Conservation (phyloP, 2,113 vertebrate species). For the Acanthisitta chloris region DNA sequence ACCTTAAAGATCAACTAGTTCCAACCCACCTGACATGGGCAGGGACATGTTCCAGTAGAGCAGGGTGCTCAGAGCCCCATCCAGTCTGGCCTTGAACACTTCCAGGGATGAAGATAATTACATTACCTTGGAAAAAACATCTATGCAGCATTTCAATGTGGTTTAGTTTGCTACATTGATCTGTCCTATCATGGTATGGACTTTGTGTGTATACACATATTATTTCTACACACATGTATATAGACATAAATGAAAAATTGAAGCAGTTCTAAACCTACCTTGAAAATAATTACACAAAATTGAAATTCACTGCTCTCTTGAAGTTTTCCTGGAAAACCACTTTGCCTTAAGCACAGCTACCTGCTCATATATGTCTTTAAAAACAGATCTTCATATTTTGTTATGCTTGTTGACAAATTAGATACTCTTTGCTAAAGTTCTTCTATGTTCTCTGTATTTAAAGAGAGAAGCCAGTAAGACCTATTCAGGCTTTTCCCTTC, state of each 20-base stretch:
- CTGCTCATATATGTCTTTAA: background rate
- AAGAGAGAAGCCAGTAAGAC: background rate
- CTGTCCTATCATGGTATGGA: background rate
- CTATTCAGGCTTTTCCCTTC: background rate
- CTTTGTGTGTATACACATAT: background rate
- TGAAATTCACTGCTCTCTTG: background rate
- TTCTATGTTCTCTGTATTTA: background rate
- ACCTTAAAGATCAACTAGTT: background rate
- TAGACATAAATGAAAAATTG: background rate
- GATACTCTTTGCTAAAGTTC: background rate
- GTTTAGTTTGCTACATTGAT: background rate
- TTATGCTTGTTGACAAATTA: background rate
- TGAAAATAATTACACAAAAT: background rate
- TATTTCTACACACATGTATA: background rate
- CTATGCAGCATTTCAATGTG: background rate
- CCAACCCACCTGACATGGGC: background rate
- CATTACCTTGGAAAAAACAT: background rate
- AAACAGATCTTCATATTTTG: background rate
- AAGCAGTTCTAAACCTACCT: background rate
- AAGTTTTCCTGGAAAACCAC: background rate
- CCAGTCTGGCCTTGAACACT: background rate
- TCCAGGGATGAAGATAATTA: background rate
- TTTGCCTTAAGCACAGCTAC: background rate
- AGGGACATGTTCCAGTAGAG: background rate
- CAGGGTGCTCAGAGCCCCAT: background rate